Evolutionary conservation across 2,113 vertebrate genomes (phyloP).

Genomic region (Thunnus thynnus): DNA sequence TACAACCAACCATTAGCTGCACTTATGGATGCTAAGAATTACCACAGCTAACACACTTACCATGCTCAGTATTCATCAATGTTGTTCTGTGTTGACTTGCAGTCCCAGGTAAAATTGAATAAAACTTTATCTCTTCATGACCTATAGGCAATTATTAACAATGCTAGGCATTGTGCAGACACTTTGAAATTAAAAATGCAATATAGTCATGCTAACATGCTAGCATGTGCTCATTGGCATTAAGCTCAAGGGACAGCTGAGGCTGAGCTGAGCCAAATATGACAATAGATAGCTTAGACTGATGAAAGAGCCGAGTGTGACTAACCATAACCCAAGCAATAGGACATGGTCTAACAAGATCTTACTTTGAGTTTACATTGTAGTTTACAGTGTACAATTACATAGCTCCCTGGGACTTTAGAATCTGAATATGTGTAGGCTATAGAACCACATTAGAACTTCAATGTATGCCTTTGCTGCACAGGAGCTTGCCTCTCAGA

Average conservation of each 20-base stretch:
- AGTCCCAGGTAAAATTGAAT: not conserved
- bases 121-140: not conserved
- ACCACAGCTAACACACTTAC: not conserved
- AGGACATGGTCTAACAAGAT: not conserved
- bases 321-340: not conserved
- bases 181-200: not conserved
- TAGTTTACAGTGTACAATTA: conserved; percentile 9
- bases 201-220: not conserved
- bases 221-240: conserved; percentile 11
- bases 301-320: conserved; percentile 6
- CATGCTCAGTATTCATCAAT: not conserved
- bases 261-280: too few species aligned
- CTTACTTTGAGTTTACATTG: not conserved
- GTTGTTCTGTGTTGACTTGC: conserved; percentile 1
- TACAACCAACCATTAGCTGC: not conserved
- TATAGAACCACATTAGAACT: not conserved
- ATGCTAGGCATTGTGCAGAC: not conserved
- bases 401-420: not conserved
- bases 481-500: not conserved
- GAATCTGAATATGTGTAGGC: not conserved
- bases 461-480: conserved; percentile 5
- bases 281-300: not conserved
- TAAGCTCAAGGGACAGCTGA: not conserved
- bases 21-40: not conserved
- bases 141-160: not conserved